Evolutionary conservation across 2,797 vertebrate species (phyloP).

Genomic region (Dermochelys coriacea): DNA sequence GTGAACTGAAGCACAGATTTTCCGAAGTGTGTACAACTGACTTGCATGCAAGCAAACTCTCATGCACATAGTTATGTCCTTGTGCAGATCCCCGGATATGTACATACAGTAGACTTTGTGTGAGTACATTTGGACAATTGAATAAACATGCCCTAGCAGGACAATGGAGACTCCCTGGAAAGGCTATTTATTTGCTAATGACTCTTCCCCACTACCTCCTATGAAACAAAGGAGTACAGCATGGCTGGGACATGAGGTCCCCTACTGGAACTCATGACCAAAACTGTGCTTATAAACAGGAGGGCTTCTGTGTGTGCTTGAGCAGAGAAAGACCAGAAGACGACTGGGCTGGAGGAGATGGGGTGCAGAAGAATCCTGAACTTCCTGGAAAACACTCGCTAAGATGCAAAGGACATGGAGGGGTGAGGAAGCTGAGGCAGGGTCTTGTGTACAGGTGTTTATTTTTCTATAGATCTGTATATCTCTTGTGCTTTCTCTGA

Average conservation of each 20-base stretch:
- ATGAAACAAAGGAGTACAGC: background rate
- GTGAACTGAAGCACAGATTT: background rate
- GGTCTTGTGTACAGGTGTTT: background rate
- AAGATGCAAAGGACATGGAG: background rate
- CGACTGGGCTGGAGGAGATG: background rate
- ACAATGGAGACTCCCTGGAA: too few relatives aligned
- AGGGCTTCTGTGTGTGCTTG: background rate
- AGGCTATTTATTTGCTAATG: background rate
- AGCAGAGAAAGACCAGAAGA: background rate
- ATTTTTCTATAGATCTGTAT: background rate
- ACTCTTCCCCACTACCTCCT: background rate
- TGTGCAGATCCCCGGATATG: too few relatives aligned
- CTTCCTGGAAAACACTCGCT: background rate
- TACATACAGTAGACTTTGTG: too few relatives aligned
- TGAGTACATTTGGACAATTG: too few relatives aligned
- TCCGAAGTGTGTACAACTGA: too few relatives aligned
- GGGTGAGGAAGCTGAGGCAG: background rate
- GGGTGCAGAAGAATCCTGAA: background rate
- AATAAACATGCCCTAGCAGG: too few relatives aligned
- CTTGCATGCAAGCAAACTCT: too few relatives aligned
- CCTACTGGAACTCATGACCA: background rate
- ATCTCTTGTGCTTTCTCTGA: background rate
- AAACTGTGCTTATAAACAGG: background rate
- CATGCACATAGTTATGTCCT: too few relatives aligned
- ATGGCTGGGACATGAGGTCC: background rate